Base-by-base conservation (phyloP, 1,140 invertebrate genomes). In the Marisa cornuarietis region DNA sequence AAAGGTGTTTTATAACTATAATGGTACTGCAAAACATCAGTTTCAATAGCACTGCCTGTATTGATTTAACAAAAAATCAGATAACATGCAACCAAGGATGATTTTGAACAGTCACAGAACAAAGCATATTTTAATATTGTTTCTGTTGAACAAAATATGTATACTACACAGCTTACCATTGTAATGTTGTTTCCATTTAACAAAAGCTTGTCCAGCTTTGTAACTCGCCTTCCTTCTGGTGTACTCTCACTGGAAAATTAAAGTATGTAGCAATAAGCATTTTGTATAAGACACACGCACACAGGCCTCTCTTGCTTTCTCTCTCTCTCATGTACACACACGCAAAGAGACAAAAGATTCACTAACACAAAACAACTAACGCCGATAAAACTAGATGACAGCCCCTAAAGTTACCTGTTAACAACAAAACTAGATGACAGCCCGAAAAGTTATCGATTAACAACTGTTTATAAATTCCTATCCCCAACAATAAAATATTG, bases 151-250 rank as follows among this genome's bases (percentile, higher is more conserved):
- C 31, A 42, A 42, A 42, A 42, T 42, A 42, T 42, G 31, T 42
- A 6, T 72, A 26, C 73, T 24, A 61, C 5, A 63, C 61, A 58
- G 62, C 89, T 90, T 86, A 98, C 96, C 98, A 99, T 99, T 69
- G 97, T 98, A 81, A 99, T 99, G 89, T 99, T 99, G 90, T 99
- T 99, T 85, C 99, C 99, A 93, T 99, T 99, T 1, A 99, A 92
- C 62, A 99, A 93, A 88, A 99, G 99, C 91, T 98, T 96, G 91
- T 99, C 98, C 65, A 99, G 91, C 91, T 98, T 99, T 0, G 98
- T 99, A 6, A 99, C 95, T 90, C 98, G 92, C 87, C 97, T 93
- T 26, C 99, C 99, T 92, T 99, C 98, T 7, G 97, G 95, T 0
- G 98, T 99, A 31, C 95, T 96, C 92, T 99, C 99, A 90, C 91